Percentiles rank a stretch among this genome's conserved stretches.
phyloP scores from a whole-genome alignment of 2,888 invertebrate species.

The Aspidapion aeneum region DNA sequence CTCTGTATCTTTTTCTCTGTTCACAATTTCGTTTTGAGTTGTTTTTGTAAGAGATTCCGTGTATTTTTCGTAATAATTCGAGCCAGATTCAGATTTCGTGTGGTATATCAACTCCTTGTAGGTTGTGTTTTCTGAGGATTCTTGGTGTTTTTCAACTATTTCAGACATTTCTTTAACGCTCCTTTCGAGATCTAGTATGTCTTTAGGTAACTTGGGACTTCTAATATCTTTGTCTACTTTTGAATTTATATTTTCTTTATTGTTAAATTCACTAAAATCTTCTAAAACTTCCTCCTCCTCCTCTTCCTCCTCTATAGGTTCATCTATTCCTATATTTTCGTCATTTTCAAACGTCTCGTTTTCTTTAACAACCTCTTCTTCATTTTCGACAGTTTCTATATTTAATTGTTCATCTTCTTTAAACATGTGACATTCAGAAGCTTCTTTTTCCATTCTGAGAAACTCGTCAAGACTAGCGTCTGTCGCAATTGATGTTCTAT shows the following conservation, averaged over 20 bases:
- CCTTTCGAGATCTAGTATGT: not conserved
- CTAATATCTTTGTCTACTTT: not conserved
- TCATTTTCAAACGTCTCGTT: conserved; percentile 8
- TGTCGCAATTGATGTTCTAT: conserved; percentile 15
- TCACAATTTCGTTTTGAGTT: conserved; percentile 26
- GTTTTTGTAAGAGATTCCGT: conserved; percentile 31
- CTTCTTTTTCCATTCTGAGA: conserved; percentile 21
- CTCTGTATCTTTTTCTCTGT: conserved; percentile 37
- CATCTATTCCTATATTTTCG: not conserved
- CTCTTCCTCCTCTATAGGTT: conserved; percentile 9
- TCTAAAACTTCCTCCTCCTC: conserved; percentile 16
- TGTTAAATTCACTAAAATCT: not conserved
- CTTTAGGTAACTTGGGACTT: not conserved
- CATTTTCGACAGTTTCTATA: conserved; percentile 5
- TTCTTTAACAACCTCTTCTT: conserved; percentile 6
- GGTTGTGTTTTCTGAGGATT: conserved; percentile 18
- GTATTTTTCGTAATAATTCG: conserved; percentile 35
- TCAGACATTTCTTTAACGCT: not conserved
- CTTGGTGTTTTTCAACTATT: conserved; percentile 2
- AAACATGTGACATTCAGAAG: conserved; percentile 19
- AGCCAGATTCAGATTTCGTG: conserved; percentile 29
- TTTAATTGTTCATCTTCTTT: conserved; percentile 21
- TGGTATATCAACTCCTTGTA: conserved; percentile 35
- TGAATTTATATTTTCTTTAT: not conserved
- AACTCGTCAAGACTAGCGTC: conserved; percentile 25